Conservation (phyloP, 2,113 vertebrate species). For the Oryzias melastigma region DNA sequence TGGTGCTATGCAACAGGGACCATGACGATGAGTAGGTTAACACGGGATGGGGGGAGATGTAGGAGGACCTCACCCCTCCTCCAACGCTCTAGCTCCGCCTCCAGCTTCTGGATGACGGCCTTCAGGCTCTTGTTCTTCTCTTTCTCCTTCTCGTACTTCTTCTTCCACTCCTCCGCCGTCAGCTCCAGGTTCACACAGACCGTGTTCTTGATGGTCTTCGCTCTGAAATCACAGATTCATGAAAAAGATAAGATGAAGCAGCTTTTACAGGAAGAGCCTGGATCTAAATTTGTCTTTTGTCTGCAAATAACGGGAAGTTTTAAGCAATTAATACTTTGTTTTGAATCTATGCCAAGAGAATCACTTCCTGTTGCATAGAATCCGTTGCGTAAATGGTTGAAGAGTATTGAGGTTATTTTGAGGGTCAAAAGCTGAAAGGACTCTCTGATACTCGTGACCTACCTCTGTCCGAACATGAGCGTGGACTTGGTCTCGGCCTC, state of each 20-base stretch:
- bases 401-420: too few species aligned
- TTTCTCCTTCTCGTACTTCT: conserved; percentile 93
- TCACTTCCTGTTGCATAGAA: too few species aligned
- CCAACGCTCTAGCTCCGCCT: conserved; percentile 89
- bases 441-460: too few species aligned
- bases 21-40: too few species aligned
- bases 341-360: too few species aligned
- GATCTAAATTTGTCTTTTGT: too few species aligned
- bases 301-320: too few species aligned
- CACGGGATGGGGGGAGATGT: accelerated
- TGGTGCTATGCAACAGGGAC: too few species aligned
- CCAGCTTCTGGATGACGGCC: conserved; percentile 84
- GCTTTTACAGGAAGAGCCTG: too few species aligned
- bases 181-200: conserved; percentile 93
- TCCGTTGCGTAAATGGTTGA: too few species aligned
- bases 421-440: too few species aligned
- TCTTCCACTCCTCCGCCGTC: conserved; percentile 95
- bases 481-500: conserved; percentile 93
- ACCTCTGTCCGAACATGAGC: conserved; percentile 94
- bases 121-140: conserved; percentile 90
- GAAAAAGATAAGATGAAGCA: neutral
- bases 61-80: conserved; percentile 80
- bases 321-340: too few species aligned
- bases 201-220: conserved; percentile 95
- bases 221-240: conserved; percentile 67